Evolutionary conservation across 2,113 vertebrate genomes (phyloP).

Genomic region (Epinephelus moara): DNA sequence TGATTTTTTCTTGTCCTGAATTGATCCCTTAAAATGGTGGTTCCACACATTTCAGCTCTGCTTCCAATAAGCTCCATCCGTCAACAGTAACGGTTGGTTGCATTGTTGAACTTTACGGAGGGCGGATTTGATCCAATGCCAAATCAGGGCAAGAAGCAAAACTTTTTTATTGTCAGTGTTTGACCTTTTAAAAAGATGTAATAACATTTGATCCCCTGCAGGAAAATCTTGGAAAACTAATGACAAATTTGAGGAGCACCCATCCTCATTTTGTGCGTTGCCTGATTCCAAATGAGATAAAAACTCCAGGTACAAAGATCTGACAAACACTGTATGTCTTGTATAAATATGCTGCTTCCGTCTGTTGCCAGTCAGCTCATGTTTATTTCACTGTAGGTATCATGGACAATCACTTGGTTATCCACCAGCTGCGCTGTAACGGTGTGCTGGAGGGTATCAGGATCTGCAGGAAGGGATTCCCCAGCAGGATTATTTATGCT

Average conservation of each 20-base stretch:
- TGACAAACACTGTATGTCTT: neutral
- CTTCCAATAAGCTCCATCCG: no score
- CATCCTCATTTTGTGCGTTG: conserved; percentile 77
- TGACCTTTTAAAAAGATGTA: neutral
- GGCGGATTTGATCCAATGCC: no score
- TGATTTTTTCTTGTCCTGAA: neutral
- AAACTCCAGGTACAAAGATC: conserved; percentile 62
- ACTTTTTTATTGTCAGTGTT: no score
- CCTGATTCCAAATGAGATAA: conserved; percentile 73
- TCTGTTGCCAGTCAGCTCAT: neutral
- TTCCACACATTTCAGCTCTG: no score
- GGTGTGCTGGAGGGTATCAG: conserved; percentile 72
- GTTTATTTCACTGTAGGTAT: conserved; percentile 42
- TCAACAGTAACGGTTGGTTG: no score
- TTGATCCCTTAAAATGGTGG: no score
- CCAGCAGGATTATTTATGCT: conserved; percentile 73
- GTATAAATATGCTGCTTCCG: neutral
- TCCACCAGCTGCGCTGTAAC: conserved; percentile 75
- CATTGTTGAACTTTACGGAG: no score
- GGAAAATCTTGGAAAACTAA: conserved; percentile 76
- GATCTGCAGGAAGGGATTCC: conserved; percentile 72
- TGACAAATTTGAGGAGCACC: conserved; percentile 75
- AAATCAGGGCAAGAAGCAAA: no score
- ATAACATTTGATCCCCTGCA: conserved; percentile 6
- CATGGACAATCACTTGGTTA: conserved; percentile 74